A percentile compares a stretch with the other conserved stretches of the same genome.
Evolutionary conservation across 2,888 invertebrate species (phyloP).

Genomic region (Cactoblastis cactorum): DNA sequence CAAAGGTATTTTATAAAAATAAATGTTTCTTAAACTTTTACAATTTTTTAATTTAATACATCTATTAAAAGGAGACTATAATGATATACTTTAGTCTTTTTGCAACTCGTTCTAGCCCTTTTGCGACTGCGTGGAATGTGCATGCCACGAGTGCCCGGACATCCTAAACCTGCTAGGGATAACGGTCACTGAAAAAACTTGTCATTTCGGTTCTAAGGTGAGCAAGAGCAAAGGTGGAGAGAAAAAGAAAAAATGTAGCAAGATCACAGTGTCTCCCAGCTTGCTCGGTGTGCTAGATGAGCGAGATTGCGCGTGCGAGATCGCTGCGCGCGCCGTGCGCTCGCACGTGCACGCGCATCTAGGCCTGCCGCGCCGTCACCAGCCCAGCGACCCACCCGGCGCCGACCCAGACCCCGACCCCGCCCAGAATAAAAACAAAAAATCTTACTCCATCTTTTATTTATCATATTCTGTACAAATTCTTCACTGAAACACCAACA

Average conservation of each 20-base stretch:
- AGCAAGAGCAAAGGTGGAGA: slow-evolving; percentile 11
- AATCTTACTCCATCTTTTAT: slow-evolving; percentile 27
- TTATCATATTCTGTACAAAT: slow-evolving; percentile 20
- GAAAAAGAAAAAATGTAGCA: slow-evolving; percentile 14
- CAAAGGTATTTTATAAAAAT: slow-evolving; percentile 1
- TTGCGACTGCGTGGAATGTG: slow-evolving; percentile 40
- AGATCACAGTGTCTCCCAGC: slow-evolving; percentile 18
- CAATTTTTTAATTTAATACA: too few relatives aligned
- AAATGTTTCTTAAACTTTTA: neutral
- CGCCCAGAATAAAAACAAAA: slow-evolving; percentile 20
- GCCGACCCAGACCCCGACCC: neutral
- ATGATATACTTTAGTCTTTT: slow-evolving; percentile 40
- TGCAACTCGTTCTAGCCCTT: slow-evolving; percentile 45
- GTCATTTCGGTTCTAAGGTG: slow-evolving; percentile 26
- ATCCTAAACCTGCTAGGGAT: slow-evolving; percentile 34
- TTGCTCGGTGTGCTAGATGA: slow-evolving; percentile 31
- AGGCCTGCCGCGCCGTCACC: slow-evolving; percentile 25
- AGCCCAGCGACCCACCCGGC: neutral
- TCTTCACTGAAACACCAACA: slow-evolving; percentile 21
- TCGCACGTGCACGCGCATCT: slow-evolving; percentile 38
- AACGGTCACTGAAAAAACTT: slow-evolving; percentile 32
- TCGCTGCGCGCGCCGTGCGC: slow-evolving; percentile 37
- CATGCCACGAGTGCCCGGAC: slow-evolving; percentile 39
- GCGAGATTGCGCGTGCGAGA: slow-evolving; percentile 39
- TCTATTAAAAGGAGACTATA: neutral